Conservation (phyloP, 2,888 invertebrate species). For the Agrochola circellaris region DNA sequence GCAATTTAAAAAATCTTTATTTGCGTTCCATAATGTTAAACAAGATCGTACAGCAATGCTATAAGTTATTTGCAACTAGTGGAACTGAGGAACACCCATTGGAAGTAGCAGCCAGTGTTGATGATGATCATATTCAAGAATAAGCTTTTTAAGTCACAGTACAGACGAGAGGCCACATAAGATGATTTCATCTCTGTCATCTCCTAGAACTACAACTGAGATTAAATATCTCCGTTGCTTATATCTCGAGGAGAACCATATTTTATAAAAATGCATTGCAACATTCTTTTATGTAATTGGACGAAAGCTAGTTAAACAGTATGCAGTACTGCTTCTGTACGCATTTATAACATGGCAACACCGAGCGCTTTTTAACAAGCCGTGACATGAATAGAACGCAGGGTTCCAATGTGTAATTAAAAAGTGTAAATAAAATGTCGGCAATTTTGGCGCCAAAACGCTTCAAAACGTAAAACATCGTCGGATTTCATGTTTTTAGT, state of each 20-base stretch:
- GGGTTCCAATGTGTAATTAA: constrained; percentile 36
- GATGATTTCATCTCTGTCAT: not conserved
- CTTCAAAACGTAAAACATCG: not conserved
- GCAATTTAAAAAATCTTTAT: not conserved
- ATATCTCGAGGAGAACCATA: not conserved
- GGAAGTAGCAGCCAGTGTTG: not conserved
- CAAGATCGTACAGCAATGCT: not conserved
- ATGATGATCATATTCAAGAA: not conserved
- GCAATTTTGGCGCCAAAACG: constrained; percentile 17
- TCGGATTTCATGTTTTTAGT: not conserved
- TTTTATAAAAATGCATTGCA: not conserved
- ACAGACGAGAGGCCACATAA: not conserved
- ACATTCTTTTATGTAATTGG: not conserved
- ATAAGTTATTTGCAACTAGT: not conserved
- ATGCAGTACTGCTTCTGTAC: constrained; percentile 3
- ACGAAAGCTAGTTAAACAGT: not conserved
- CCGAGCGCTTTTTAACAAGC: constrained; percentile 34
- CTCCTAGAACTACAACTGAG: not conserved
- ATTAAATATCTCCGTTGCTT: not conserved
- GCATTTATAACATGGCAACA: not conserved
- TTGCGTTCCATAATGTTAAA: not conserved
- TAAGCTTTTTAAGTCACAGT: not conserved
- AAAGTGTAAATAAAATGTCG: constrained; percentile 39
- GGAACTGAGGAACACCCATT: too few relatives aligned
- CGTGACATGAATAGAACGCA: constrained; percentile 38